Evolutionary conservation across 2,113 vertebrate species (phyloP).

Genomic region (Balaenoptera acutorostrata): DNA sequence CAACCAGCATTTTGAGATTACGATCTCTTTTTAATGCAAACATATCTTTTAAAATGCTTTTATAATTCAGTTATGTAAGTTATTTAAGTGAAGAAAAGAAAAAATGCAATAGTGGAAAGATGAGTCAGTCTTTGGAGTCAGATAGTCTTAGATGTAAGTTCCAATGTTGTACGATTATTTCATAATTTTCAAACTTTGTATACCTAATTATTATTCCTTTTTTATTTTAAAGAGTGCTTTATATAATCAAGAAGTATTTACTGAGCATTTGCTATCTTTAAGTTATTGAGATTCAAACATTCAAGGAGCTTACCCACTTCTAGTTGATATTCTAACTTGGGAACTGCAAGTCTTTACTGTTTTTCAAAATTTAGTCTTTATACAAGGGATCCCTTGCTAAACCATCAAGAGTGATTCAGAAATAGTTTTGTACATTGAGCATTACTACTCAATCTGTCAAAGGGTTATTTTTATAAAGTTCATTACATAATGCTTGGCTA

Average conservation of each 20-base stretch:
- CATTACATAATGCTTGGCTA: background rate
- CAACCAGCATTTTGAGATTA: background rate
- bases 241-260: background rate
- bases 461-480: background rate
- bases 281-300: background rate
- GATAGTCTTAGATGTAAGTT: background rate
- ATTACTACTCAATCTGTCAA: background rate
- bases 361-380: background rate
- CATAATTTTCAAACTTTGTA: background rate
- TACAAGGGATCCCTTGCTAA: background rate
- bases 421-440: background rate
- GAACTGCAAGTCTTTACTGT: background rate
- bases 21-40: background rate
- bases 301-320: background rate
- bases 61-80: background rate
- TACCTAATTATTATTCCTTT: background rate
- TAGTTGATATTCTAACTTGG: background rate
- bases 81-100: background rate
- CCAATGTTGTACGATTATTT: background rate
- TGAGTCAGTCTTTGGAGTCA: background rate
- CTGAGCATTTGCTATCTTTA: background rate
- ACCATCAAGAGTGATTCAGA: background rate
- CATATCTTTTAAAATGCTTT: background rate
- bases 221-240: slow-evolving; percentile 6
- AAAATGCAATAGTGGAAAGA: background rate